Base-by-base conservation (phyloP, 2,113 vertebrate genomes). In the Damaliscus lunatus region DNA sequence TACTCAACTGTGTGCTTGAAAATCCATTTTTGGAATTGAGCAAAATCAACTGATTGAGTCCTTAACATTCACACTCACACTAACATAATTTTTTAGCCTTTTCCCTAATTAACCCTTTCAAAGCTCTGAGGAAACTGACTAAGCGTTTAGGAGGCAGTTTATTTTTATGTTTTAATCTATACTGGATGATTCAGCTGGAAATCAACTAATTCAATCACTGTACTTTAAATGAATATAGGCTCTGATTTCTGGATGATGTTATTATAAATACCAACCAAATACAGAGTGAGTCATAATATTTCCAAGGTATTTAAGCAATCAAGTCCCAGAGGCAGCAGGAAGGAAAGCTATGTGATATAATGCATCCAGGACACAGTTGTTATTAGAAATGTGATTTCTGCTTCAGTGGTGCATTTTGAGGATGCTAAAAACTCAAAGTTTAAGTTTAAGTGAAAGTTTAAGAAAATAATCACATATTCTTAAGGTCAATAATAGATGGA, bases 211-310 rank as follows among this genome's bases (percentile, higher is more conserved):
- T 97, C 91, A 96, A 90, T 98, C 85, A 86, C 96, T 85, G 53
- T 6, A 9, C 74, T 91, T 97, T 91, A 84, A 98, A 88, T 96
- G 96, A 98, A 91, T 96, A 88, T 86, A 62, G 43, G 13, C 93
- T 97, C 96, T 97, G 97, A 97, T 97, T 98, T 98, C 29, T 36
- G 85, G 86, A 94, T 85, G 93, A 78, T 97, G 93, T 93, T 91
- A 64, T 94, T 78, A 96, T 96, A 97, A 97, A 96, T 85, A 96
- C 53, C 82, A 71, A 93, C 81, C 50, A 36, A 95, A 78, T 53
- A 88, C 67, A 89, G 96, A 89, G 57, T 96, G 96, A 98, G 91
- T 97, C 94, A 97, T 89, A 48, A 29, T 81, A 78, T 95, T 95
- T 93, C 94, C 33, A 97, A 97, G 84, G 97, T 95, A 95, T 92